Conservation (phyloP, 2,797 vertebrate genomes). For the Molossus molossus region DNA sequence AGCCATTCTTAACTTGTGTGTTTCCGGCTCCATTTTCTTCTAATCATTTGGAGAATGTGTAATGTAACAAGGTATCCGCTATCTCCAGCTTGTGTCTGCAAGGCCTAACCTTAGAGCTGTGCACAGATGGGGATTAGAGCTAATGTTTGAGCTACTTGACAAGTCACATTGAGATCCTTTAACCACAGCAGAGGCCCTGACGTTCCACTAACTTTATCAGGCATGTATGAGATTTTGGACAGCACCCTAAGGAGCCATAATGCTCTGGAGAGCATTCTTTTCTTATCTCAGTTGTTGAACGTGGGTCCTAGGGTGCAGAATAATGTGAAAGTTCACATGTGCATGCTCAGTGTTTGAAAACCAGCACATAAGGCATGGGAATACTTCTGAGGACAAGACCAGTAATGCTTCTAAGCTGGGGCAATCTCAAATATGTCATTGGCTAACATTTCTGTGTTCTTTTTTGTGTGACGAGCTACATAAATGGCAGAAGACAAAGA, state of each 20-base stretch:
- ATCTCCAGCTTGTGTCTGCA: not conserved
- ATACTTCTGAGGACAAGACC: not conserved
- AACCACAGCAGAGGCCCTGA: not conserved
- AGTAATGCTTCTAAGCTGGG: not conserved
- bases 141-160: not conserved
- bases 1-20: not conserved
- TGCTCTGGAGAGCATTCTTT: constrained; percentile 25
- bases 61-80: not conserved
- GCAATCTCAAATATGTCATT: not conserved
- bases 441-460: not conserved
- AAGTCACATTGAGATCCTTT: constrained; percentile 21
- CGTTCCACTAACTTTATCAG: not conserved
- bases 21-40: not conserved
- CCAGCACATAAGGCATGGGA: not conserved
- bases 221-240: not conserved
- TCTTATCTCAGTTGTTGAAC: constrained; percentile 14
- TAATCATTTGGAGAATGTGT: not conserved
- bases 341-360: constrained; percentile 15
- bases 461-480: not conserved
- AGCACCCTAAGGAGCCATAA: not conserved
- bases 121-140: not conserved
- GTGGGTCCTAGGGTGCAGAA: not conserved
- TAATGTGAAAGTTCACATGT: not conserved
- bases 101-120: not conserved
- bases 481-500: not conserved